Conservation (phyloP, 2,113 vertebrate genomes). For the Passer montanus region DNA sequence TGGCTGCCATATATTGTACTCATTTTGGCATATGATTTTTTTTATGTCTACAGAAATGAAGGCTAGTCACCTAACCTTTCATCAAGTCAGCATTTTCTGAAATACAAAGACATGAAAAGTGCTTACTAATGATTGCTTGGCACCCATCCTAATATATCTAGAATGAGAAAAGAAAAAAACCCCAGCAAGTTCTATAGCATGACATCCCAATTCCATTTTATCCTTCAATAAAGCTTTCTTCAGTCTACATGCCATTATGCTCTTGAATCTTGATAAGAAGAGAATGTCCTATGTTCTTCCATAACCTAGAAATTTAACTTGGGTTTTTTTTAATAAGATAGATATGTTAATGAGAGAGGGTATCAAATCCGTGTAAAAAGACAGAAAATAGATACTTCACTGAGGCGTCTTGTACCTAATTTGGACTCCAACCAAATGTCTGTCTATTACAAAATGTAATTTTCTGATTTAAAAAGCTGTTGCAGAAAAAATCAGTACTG, state of each 20-base stretch:
- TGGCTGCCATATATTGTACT: constrained; percentile 14
- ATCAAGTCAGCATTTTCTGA: background rate
- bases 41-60: constrained; percentile 7
- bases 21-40: constrained; percentile 16
- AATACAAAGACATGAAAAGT: background rate
- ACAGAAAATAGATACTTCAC: background rate
- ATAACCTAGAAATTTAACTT: background rate
- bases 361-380: background rate
- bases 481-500: background rate
- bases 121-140: constrained; percentile 14
- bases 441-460: background rate
- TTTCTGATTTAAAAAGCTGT: background rate
- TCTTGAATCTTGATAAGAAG: background rate
- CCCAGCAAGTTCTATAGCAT: background rate
- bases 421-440: background rate
- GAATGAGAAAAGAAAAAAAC: background rate
- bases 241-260: background rate
- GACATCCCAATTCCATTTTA: background rate
- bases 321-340: background rate
- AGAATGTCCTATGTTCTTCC: background rate
- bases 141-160: background rate
- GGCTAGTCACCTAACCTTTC: background rate
- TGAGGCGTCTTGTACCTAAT: background rate
- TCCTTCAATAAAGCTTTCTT: background rate
- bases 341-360: background rate